Evolutionary conservation across 2,888 invertebrate genomes (phyloP), one percentile per base, ranked within the genome.

Genomic region (Hypomecis punctinalis): DNA sequence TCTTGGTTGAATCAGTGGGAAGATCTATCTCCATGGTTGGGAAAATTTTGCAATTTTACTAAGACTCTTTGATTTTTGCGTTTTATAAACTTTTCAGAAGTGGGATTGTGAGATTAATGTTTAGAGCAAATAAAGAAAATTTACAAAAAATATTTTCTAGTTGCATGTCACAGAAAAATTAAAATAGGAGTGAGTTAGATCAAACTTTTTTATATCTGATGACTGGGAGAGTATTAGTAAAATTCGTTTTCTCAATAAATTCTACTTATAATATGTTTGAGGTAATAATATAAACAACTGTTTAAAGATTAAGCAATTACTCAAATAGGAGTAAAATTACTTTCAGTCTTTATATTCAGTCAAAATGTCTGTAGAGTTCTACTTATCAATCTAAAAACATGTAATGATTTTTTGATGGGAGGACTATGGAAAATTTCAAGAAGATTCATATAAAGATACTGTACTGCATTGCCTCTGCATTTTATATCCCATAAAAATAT

Each of bases 1-100:
- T 45, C 5, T n/a, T 43, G 6, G 55, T 46, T 46, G 60, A 60
- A 51, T 49, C 9, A 7, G 4, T 60, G 60, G 55, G 64, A 56
- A 64, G 55, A 60, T 40, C 39, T 7, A 13, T 49, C 6, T 48
- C 48, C n/a, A 8, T 43, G 23, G 8, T 8, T 13, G 23, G 23
- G 9, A 42, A 23, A 51, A 46, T 13, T 6, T 33, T 51, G 33
- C 3, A 53, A 45, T 63, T 57, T 58, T 40, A 43, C 42, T 13
- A 53, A 49, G 10, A 39, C 6, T 54, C 33, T 39, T 23, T 39
- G 5, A 5, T 39, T 39, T n/a, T 36, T 6, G 23, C 23, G 23
- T 23, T 23, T 23, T 23, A 23, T 23, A 23, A 23, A 23, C 3
- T 6, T 36, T n/a, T 36, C 9, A 35, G 33, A 47, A 35, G 47